Evolutionary conservation across 2,113 vertebrate genomes (phyloP).

Genomic region (Monopterus albus): DNA sequence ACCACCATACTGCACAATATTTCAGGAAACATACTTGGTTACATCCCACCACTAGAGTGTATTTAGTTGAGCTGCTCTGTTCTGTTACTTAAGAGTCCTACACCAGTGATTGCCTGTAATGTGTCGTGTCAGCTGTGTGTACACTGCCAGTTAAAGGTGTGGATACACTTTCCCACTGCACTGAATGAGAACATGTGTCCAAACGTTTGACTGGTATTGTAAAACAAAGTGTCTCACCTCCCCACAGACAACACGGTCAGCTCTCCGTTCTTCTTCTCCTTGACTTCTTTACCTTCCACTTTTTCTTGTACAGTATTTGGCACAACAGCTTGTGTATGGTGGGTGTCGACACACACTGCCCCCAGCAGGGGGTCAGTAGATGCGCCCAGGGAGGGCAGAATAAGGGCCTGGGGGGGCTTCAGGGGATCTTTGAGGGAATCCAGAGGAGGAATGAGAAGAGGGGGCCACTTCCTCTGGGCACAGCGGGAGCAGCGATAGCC

Average conservation of each 20-base stretch:
- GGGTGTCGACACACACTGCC: constrained; percentile 46
- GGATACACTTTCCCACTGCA: no score
- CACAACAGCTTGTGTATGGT: constrained; percentile 38
- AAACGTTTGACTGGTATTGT: no score
- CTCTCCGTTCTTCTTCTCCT: constrained; percentile 77
- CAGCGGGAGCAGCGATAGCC: constrained; percentile 89
- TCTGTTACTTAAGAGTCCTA: no score
- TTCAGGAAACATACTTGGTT: no score
- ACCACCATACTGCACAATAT: no score
- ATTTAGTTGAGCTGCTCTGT: background rate
- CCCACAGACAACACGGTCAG: constrained; percentile 91
- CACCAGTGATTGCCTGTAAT: no score
- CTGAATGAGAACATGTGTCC: no score
- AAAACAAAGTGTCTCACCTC: constrained; percentile 82
- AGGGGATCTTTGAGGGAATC: constrained; percentile 72
- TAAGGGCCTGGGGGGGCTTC: constrained; percentile 58
- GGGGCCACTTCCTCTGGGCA: constrained; percentile 92
- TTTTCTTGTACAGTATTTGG: constrained; percentile 59
- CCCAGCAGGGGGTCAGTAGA: constrained; percentile 63
- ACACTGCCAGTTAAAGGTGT: no score
- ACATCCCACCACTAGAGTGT: no score
- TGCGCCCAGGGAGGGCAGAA: constrained; percentile 61
- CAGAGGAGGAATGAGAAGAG: constrained; percentile 80
- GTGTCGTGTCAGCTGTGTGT: no score
- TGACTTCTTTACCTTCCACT: constrained; percentile 41